phyloP scores from a whole-genome alignment of 1,140 invertebrate genomes.

The Magallana ariakensis region DNA sequence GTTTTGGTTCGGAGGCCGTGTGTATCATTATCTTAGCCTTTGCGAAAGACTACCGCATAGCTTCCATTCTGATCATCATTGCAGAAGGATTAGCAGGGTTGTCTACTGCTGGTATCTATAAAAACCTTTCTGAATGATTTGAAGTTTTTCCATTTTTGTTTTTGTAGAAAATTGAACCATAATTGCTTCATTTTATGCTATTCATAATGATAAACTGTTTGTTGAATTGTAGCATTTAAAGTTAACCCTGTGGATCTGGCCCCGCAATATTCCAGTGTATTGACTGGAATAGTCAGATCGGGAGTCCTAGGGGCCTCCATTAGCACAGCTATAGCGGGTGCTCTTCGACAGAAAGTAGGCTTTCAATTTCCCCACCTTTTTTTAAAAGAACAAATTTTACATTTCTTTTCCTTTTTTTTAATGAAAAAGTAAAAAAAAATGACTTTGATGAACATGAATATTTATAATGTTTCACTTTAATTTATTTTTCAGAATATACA shows the following conservation, averaged over 20 bases:
- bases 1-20: conserved; percentile 61
- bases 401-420: too few species aligned
- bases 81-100: conserved; percentile 63
- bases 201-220: too few species aligned
- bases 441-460: too few species aligned
- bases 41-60: conserved; percentile 41
- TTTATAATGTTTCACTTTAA: not conserved
- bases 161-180: too few species aligned
- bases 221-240: conserved; percentile 58
- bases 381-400: too few species aligned
- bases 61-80: conserved; percentile 52
- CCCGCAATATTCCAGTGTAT: conserved; percentile 65
- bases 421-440: too few species aligned
- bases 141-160: too few species aligned
- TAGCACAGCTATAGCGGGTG: conserved; percentile 56
- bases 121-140: too few species aligned
- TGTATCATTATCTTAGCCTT: conserved; percentile 58
- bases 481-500: conserved; percentile 2
- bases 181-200: too few species aligned
- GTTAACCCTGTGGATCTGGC: conserved; percentile 51
- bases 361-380: too few species aligned
- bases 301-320: conserved; percentile 63
- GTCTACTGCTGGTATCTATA: conserved; percentile 60
- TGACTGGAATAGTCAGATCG: conserved; percentile 65
- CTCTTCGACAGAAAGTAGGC: conserved; percentile 38